phyloP scores from a whole-genome alignment of 2,888 invertebrate species.

The Calephelis perditalis region DNA sequence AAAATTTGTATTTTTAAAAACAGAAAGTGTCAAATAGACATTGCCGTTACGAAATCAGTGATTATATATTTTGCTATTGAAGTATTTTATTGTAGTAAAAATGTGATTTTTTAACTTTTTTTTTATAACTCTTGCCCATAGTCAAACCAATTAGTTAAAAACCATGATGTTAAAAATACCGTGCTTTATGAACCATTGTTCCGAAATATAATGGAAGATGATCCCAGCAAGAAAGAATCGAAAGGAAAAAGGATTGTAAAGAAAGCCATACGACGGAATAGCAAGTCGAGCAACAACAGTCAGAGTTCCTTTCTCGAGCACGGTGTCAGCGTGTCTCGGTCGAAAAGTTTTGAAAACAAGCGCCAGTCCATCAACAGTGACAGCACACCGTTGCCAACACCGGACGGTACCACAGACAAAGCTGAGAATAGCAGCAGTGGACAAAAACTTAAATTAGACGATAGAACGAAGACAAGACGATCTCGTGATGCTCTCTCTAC shows the following conservation, averaged over 20 bases:
- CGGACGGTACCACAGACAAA: constrained; percentile 47
- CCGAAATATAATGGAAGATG: constrained; percentile 69
- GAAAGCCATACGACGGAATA: constrained; percentile 61
- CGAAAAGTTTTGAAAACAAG: constrained; percentile 59
- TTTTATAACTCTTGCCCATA: background rate
- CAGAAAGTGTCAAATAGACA: constrained; percentile 7
- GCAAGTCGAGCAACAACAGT: constrained; percentile 54
- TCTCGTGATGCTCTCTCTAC: constrained; percentile 28
- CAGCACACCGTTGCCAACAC: constrained; percentile 47
- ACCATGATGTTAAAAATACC: constrained; percentile 56
- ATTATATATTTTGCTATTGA: constrained; percentile 4
- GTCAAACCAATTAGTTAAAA: background rate
- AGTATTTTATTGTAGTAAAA: constrained; percentile 11
- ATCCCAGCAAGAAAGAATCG: constrained; percentile 69
- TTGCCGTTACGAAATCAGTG: background rate
- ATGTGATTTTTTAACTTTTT: constrained; percentile 12
- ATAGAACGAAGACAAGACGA: constrained; percentile 30
- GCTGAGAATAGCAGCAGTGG: constrained; percentile 32
- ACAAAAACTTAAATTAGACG: constrained; percentile 37
- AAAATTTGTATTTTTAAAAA: constrained; percentile 6
- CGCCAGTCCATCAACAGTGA: constrained; percentile 46
- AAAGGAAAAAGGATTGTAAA: constrained; percentile 69
- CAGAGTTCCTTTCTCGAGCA: constrained; percentile 47
- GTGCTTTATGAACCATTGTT: constrained; percentile 30
- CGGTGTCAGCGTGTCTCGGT: constrained; percentile 44